These are phyloP conservation scores for Mizuhopecten yessoensis DNA, from an alignment of 1,140 invertebrate species.

Conservation along the genomic window DNA sequence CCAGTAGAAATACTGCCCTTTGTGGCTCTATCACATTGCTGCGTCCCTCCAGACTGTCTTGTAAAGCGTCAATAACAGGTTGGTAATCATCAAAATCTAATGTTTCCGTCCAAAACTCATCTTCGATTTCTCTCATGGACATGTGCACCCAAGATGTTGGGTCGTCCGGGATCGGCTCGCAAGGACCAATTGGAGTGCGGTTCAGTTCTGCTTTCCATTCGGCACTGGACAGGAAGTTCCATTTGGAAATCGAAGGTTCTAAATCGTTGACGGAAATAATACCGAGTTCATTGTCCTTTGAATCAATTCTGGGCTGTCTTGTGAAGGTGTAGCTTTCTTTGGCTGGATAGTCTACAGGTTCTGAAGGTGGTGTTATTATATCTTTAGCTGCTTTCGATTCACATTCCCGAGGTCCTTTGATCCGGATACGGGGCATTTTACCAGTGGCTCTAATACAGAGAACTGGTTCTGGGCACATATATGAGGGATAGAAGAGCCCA, in stretches of 20 bases:
- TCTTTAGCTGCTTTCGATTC: slow-evolving; percentile 13
- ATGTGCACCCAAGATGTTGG: slow-evolving; percentile 32
- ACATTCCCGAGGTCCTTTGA: background rate
- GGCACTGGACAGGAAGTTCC: background rate
- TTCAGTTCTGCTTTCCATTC: slow-evolving; percentile 12
- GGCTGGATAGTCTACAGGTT: slow-evolving; percentile 42
- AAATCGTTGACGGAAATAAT: background rate
- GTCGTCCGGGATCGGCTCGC: background rate
- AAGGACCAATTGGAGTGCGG: background rate
- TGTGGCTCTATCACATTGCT: background rate
- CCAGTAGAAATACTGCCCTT: background rate
- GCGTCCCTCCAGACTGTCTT: slow-evolving; percentile 28
- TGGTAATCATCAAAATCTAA: slow-evolving; percentile 25
- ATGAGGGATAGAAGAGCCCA: slow-evolving; percentile 1
- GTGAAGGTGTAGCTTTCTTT: background rate
- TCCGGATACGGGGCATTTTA: background rate
- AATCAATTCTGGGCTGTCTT: background rate
- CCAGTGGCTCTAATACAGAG: background rate
- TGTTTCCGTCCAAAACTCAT: slow-evolving; percentile 36
- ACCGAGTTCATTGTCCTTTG: slow-evolving; percentile 16
- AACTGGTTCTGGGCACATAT: slow-evolving; percentile 12
- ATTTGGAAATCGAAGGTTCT: background rate
- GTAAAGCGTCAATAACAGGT: background rate
- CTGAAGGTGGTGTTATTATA: slow-evolving; percentile 25
- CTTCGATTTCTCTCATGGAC: background rate